phyloP scores from a whole-genome alignment of 1,140 invertebrate species.

The Drosophila insularis region DNA sequence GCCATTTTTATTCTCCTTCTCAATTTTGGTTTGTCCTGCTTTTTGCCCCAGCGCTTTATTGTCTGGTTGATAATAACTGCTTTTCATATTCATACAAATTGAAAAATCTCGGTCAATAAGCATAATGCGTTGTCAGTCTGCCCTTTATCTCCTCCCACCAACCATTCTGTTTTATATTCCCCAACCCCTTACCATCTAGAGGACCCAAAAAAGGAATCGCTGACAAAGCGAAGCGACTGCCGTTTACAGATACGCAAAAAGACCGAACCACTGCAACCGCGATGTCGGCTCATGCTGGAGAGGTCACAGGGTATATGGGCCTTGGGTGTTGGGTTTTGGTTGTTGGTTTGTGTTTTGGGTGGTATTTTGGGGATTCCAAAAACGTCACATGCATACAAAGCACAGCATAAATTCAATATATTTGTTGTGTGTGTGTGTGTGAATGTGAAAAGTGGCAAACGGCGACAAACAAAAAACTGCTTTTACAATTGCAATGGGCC shows the following conservation, averaged over 20 bases:
- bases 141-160: constrained; percentile 1
- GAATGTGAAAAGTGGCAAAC: constrained; percentile 1
- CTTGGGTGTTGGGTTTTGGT: background rate
- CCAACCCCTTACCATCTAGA: background rate
- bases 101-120: constrained; percentile 69
- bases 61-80: constrained; percentile 41
- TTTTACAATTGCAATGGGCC: constrained; percentile 9
- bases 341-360: background rate
- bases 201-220: constrained; percentile 39
- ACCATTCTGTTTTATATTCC: background rate
- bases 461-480: constrained; percentile 6
- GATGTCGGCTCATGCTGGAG: constrained; percentile 8
- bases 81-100: constrained; percentile 51
- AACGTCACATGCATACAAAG: constrained; percentile 54
- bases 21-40: constrained; percentile 7
- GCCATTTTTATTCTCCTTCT: background rate
- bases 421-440: constrained; percentile 4
- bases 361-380: constrained; percentile 26
- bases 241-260: constrained; percentile 32
- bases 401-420: constrained; percentile 51
- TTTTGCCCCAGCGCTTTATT: constrained; percentile 18
- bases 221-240: constrained; percentile 45
- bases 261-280: constrained; percentile 27
- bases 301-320: background rate
- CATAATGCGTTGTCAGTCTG: constrained; percentile 43